phyloP scores from a whole-genome alignment of 2,113 vertebrate species.

The Typhlomys cinereus region DNA sequence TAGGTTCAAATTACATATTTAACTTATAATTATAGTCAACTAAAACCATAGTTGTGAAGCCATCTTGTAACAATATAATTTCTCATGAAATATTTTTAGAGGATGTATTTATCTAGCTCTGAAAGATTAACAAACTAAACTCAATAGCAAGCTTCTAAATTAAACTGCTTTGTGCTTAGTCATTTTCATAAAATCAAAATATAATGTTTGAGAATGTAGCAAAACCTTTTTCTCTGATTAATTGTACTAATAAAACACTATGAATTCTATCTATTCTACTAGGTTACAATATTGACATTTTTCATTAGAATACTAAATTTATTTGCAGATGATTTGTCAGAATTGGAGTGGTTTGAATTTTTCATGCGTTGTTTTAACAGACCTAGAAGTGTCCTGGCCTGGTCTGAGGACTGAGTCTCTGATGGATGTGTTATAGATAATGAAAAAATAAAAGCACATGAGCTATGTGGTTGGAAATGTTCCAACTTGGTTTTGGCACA shows the following conservation, averaged over 20 bases:
- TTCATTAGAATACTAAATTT: slow-evolving; percentile 41
- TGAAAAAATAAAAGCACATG: background rate
- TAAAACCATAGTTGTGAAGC: background rate
- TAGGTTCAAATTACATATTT: background rate
- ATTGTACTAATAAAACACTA: background rate
- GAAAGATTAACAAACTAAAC: background rate
- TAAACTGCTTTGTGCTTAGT: background rate
- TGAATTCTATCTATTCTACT: slow-evolving; percentile 23
- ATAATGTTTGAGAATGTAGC: background rate
- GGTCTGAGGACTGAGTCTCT: background rate
- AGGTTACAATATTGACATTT: background rate
- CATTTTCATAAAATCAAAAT: slow-evolving; percentile 17
- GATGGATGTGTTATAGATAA: slow-evolving; percentile 34
- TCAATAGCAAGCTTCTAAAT: background rate
- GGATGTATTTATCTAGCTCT: background rate
- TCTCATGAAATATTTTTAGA: slow-evolving; percentile 26
- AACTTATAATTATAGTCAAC: background rate
- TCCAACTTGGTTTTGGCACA: slow-evolving; percentile 37
- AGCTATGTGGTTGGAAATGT: slow-evolving; percentile 23
- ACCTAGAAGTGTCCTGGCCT: background rate
- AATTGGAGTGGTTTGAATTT: slow-evolving; percentile 38
- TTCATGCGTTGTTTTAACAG: slow-evolving; percentile 55
- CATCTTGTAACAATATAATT: background rate
- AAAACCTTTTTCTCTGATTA: background rate
- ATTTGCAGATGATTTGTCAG: slow-evolving; percentile 55